phyloP scores from a whole-genome alignment of 1,140 invertebrate species.

The Nilaparvata lugens region DNA sequence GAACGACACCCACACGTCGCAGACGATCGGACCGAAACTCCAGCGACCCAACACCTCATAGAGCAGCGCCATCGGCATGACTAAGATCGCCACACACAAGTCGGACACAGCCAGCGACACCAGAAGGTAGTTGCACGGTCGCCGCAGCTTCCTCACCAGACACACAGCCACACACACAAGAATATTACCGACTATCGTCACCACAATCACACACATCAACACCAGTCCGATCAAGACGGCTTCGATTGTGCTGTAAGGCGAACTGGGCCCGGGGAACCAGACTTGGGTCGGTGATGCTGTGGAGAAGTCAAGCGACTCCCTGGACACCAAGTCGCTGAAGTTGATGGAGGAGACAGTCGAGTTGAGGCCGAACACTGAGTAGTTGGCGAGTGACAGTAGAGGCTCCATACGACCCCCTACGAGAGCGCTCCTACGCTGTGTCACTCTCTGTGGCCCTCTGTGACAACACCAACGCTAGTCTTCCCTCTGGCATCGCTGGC shows the following conservation, averaged over 20 bases:
- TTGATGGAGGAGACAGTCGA: no score
- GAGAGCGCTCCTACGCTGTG: no score
- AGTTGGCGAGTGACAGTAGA: no score
- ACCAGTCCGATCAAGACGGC: conserved; percentile 60
- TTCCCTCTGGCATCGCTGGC: no score
- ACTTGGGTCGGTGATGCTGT: neutral
- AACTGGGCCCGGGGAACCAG: conserved; percentile 16
- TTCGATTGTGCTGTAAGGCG: conserved; percentile 40
- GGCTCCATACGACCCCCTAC: no score
- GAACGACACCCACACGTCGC: conserved; percentile 78
- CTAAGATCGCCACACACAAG: conserved; percentile 70
- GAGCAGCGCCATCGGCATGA: conserved; percentile 78
- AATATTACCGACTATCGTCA: conserved; percentile 79
- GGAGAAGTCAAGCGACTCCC: neutral
- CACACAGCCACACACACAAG: conserved; percentile 82
- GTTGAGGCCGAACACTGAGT: no score
- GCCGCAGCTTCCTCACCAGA: conserved; percentile 73
- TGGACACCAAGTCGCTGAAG: no score
- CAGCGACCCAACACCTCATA: conserved; percentile 73
- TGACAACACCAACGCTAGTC: no score
- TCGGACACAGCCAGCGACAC: conserved; percentile 83
- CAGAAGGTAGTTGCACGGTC: conserved; percentile 78
- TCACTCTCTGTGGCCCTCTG: no score
- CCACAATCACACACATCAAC: conserved; percentile 63
- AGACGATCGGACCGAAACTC: conserved; percentile 73